Percentiles rank a stretch among this genome's conserved stretches.
These are phyloP conservation scores for Aphidius ervi DNA, from an alignment of 1,140 invertebrate genomes.

Conservation along the genomic window DNA sequence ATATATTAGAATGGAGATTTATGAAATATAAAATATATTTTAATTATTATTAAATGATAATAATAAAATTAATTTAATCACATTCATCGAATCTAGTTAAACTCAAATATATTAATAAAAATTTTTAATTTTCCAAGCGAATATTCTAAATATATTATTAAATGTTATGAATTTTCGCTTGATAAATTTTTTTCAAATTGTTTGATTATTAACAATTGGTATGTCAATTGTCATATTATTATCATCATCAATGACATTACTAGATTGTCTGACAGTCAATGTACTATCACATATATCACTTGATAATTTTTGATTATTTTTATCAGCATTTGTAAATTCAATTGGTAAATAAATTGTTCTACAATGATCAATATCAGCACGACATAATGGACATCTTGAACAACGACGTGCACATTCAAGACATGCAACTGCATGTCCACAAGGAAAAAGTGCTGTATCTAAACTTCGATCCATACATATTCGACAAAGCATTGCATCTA, in stretches of 20 bases:
- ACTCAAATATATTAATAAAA: not conserved
- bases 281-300: conserved; percentile 30
- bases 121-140: conserved; percentile 36
- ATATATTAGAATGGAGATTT: not conserved
- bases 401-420: conserved; percentile 66
- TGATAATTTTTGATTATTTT: conserved; percentile 37
- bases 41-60: not conserved
- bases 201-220: conserved; percentile 27
- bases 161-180: conserved; percentile 28
- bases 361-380: conserved; percentile 67
- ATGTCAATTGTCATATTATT: conserved; percentile 6
- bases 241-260: conserved; percentile 22
- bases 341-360: conserved; percentile 70
- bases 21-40: conserved; percentile 1
- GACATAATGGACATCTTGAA: conserved; percentile 72
- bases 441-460: conserved; percentile 78
- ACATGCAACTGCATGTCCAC: conserved; percentile 77
- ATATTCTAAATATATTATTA: conserved; percentile 34
- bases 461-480: conserved; percentile 79
- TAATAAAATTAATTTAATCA: no score
- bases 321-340: conserved; percentile 50
- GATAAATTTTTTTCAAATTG: conserved; percentile 39
- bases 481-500: conserved; percentile 73
- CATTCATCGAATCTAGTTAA: no score
- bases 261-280: conserved; percentile 1